phyloP scores from a whole-genome alignment of 2,888 invertebrate species.

The Plutella xylostella region DNA sequence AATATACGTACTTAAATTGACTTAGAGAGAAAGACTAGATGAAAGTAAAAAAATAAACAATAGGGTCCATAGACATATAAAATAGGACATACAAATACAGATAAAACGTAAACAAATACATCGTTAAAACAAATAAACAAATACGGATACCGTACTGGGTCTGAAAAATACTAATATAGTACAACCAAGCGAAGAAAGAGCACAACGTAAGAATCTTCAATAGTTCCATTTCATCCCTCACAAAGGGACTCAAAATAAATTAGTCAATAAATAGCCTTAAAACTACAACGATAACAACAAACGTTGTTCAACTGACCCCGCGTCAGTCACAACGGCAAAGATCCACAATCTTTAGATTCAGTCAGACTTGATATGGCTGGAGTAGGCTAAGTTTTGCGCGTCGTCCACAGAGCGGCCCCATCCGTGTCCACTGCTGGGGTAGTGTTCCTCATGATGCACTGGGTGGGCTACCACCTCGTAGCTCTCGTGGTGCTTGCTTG shows the following conservation, averaged over 20 bases:
- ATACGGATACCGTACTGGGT: constrained; percentile 65
- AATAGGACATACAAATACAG: constrained; percentile 62
- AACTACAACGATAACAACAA: constrained; percentile 22
- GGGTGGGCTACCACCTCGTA: constrained; percentile 83
- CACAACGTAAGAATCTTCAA: constrained; percentile 33
- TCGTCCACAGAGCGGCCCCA: constrained; percentile 74
- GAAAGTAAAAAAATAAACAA: constrained; percentile 4
- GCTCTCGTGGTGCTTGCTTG: constrained; percentile 75
- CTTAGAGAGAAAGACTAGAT: constrained; percentile 14
- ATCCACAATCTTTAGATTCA: constrained; percentile 18
- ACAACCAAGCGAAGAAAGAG: constrained; percentile 37
- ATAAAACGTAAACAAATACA: too few relatives aligned
- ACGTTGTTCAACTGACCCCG: not conserved
- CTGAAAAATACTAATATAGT: constrained; percentile 56
- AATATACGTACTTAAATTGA: constrained; percentile 4
- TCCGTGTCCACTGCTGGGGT: constrained; percentile 66
- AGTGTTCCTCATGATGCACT: constrained; percentile 69
- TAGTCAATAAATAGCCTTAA: constrained; percentile 53
- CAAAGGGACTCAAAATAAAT: constrained; percentile 49
- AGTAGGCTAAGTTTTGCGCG: constrained; percentile 71
- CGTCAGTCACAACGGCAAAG: not conserved
- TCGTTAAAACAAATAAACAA: constrained; percentile 46
- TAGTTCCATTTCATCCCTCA: constrained; percentile 35
- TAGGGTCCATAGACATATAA: constrained; percentile 1
- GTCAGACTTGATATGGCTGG: constrained; percentile 62